These are phyloP conservation scores for Parazoanthus swiftii DNA, from an alignment of 92 coral and sea anemone genomes.

Conservation along the genomic window DNA sequence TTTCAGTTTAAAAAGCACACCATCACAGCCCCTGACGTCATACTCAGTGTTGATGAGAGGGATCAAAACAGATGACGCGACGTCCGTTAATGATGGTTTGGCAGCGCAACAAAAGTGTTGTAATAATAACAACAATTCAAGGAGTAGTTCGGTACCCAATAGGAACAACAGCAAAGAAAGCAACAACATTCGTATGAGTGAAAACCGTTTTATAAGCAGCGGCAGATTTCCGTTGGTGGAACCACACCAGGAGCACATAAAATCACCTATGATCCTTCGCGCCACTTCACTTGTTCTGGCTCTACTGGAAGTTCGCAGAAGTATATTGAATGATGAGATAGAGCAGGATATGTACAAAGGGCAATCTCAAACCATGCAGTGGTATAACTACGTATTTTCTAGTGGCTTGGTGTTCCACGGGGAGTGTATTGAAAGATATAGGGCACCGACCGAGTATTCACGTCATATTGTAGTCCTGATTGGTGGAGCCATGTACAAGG, in stretches of 20 bases:
- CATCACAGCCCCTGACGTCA: slow-evolving; percentile 80
- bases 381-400: slow-evolving; percentile 80
- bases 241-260: neutral
- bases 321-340: slow-evolving; percentile 45
- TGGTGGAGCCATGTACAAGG: slow-evolving; percentile 69
- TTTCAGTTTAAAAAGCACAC: slow-evolving; percentile 67
- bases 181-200: neutral
- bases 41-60: slow-evolving; percentile 79
- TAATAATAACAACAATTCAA: slow-evolving; percentile 5
- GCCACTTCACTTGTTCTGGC: slow-evolving; percentile 61
- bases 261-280: slow-evolving; percentile 48
- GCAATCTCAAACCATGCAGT: slow-evolving; percentile 75
- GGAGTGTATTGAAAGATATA: slow-evolving; percentile 73
- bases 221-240: neutral
- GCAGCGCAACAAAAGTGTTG: slow-evolving; percentile 15
- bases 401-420: slow-evolving; percentile 69
- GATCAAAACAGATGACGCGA: slow-evolving; percentile 41
- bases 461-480: slow-evolving; percentile 73
- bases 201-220: neutral
- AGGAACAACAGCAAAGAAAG: neutral
- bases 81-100: slow-evolving; percentile 54
- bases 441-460: slow-evolving; percentile 57
- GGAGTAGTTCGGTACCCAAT: slow-evolving; percentile 1
- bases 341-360: slow-evolving; percentile 52
- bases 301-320: slow-evolving; percentile 66